Evolutionary conservation across 2,113 vertebrate genomes (phyloP), one percentile per base, ranked within the genome.

Genomic region (Sigmodon hispidus): DNA sequence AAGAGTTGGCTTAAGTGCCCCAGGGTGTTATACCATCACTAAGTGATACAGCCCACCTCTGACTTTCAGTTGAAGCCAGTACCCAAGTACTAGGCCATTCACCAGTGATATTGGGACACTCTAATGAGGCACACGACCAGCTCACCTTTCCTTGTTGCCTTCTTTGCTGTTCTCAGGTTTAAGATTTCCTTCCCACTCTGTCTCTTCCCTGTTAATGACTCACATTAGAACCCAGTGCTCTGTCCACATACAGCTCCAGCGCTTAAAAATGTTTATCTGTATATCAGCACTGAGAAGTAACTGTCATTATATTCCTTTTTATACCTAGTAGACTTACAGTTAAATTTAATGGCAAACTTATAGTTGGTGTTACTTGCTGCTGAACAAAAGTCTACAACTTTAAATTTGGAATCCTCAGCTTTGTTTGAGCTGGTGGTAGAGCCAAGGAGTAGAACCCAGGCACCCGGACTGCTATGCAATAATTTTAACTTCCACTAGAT

Each of bases 401-500:
- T 24, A 69, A 50, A 70, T 13, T 43, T 57, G 21, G 13, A 79
- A 61, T n/a, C 1, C 0, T 13, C n/a, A 13, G 57, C 52, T 50
- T 48, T 45, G n/a, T 16, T 36, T 52, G 31, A 83, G 36, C 21
- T 70, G n/a, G 2, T 48, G 22, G 67, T 17, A 43, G 3, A 73
- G 34, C 2, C 3, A 55, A 52, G 3, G 45, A 45, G 65, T 55
- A 36, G 83, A 83, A 55, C 63, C 15, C 24, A 67, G 26, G 13
- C 2, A 0, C 43, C n/a, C 21, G 4, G 24, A 52, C 36, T 69
- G 13, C 29, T 91, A 2, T 48, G 45, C n/a, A 86, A 48, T 87
- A 52, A 93, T 94, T 55, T 36, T n/a, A 9, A 6, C 70, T 16
- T 69, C 98, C 98, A 98, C 97, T 73, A 98, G 98, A 94, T 98